Base-by-base conservation (phyloP, 1,140 invertebrate genomes). In the Heliconius congener region DNA sequence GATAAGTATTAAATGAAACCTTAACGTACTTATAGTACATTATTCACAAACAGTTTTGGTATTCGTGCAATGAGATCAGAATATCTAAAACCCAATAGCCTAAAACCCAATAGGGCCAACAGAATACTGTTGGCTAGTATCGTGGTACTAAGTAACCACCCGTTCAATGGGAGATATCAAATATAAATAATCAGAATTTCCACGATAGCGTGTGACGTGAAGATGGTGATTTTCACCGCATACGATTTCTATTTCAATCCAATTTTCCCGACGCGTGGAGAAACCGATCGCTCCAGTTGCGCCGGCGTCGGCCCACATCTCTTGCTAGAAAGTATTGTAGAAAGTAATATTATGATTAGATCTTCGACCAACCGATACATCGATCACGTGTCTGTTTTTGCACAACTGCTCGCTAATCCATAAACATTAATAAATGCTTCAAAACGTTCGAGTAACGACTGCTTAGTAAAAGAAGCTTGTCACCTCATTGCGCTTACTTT, bases 231-330 rank as follows among this genome's bases (percentile, higher is more conserved):
- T 94, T 94, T 90, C 93, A 88, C 90, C 87, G 85, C 83, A 85
- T 84, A 84, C 90, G 91, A 93, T 94, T 94, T 93, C 92, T 93
- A 93, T 94, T 94, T 93, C 92, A 94, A 91, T 93, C 91, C 86
- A 88, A 92, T 93, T 94, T 93, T 91, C 93, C 90, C 91, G 89
- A 85, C 91, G 88, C 89, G 85, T 84, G 86, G 91, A 90, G 92
- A 94, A 94, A 94, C 91, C 92, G 91, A 94, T 93, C 91, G 93
- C 90, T 93, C 93, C 83, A 93, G 90, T 94, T 94, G 90, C 88
- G 90, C 87, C 84, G 86, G 85, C 90, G 85, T 79, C 92, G 92
- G 89, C 91, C 92, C 91, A 94, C 92, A 93, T 93, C 92, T 93
- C 92, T 92, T 87, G 90, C 90, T 94, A 93, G 92, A 93, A 93